phyloP scores from a whole-genome alignment of 2,888 invertebrate species.

The Nipponacmea schrenckii region DNA sequence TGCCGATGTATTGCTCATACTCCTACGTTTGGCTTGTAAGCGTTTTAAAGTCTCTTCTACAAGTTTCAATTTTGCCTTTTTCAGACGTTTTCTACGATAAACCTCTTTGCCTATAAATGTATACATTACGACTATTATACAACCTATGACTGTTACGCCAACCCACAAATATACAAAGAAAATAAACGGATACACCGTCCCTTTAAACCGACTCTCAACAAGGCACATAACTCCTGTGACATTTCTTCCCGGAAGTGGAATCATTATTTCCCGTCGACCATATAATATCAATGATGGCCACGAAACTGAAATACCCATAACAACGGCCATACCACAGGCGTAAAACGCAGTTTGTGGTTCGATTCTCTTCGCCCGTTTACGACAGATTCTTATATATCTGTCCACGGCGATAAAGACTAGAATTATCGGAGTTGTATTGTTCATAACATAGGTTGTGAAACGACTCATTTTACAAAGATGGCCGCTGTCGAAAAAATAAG shows the following conservation, averaged over 20 bases:
- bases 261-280: constrained; percentile 26
- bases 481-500: constrained; percentile 33
- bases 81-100: constrained; percentile 27
- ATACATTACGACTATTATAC: constrained; percentile 33
- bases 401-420: constrained; percentile 38
- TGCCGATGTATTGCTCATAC: not conserved
- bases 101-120: constrained; percentile 36
- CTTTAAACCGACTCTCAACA: constrained; percentile 27
- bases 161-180: constrained; percentile 36
- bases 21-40: not conserved
- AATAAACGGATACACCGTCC: constrained; percentile 28
- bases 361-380: constrained; percentile 25
- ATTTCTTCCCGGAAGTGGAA: constrained; percentile 11
- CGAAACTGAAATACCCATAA: constrained; percentile 32
- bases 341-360: constrained; percentile 26
- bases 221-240: constrained; percentile 26
- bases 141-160: constrained; percentile 26
- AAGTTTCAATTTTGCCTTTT: constrained; percentile 6
- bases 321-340: constrained; percentile 29
- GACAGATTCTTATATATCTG: constrained; percentile 39
- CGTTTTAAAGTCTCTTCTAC: not conserved
- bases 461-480: constrained; percentile 35
- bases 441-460: constrained; percentile 36
- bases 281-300: constrained; percentile 40
- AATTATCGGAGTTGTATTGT: constrained; percentile 33